Evolutionary conservation across 1,140 invertebrate genomes (phyloP).

Genomic region (Antheraea pernyi): DNA sequence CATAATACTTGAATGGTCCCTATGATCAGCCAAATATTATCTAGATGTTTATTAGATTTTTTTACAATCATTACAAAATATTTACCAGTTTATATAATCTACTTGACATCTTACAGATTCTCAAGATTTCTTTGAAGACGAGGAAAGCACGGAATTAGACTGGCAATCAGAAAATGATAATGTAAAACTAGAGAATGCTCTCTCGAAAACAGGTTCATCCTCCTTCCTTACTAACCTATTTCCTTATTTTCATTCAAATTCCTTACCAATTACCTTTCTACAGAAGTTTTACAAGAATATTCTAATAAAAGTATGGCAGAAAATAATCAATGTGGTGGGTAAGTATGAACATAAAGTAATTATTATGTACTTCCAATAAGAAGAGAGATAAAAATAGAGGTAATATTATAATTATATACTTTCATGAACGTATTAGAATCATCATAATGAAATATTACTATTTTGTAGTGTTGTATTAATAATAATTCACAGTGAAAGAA

Average conservation of each 20-base stretch:
- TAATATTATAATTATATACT: not conserved
- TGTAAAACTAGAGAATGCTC: not conserved
- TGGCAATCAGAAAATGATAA: conserved; percentile 31
- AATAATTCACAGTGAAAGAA: too few species aligned
- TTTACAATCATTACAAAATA: too few species aligned
- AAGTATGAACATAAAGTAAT: conserved; percentile 12
- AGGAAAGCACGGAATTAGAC: conserved; percentile 58
- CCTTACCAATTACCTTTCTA: conserved; percentile 30
- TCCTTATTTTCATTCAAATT: conserved; percentile 20
- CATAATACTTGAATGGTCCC: too few species aligned
- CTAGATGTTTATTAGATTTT: too few species aligned
- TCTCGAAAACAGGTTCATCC: conserved; percentile 42
- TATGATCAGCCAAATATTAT: too few species aligned
- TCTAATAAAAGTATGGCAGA: not conserved
- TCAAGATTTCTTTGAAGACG: conserved; percentile 54
- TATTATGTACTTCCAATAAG: too few species aligned
- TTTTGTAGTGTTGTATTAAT: too few species aligned
- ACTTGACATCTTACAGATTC: conserved; percentile 37
- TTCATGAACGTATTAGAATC: not conserved
- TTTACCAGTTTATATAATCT: not conserved
- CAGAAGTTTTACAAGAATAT: conserved; percentile 12
- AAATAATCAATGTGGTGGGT: conserved; percentile 8
- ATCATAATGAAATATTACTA: too few species aligned
- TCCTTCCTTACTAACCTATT: conserved; percentile 27
- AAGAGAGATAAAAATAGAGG: too few species aligned